Conservation (phyloP, 2,797 vertebrate genomes). For the Melanogrammus aeglefinus region DNA sequence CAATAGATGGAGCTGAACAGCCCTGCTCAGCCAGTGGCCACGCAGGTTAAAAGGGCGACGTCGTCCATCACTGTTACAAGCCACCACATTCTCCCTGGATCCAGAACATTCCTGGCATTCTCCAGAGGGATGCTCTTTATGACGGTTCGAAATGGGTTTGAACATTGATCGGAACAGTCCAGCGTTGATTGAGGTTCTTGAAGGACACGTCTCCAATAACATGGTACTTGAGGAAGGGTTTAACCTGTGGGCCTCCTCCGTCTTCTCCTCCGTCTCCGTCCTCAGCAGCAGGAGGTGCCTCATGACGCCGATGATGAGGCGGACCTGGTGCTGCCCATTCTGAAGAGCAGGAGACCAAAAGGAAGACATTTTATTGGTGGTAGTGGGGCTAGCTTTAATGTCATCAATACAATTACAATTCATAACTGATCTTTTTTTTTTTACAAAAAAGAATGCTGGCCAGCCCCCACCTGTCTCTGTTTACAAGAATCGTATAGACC, state of each 20-base stretch:
- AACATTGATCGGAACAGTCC: background rate
- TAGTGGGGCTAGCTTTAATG: background rate
- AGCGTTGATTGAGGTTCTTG: background rate
- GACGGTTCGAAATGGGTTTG: background rate
- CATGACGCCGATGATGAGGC: constrained; percentile 87
- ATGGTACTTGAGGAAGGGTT: constrained; percentile 38
- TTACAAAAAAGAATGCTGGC: no score
- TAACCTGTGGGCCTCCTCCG: constrained; percentile 95
- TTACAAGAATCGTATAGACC: no score
- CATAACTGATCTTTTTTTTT: no score
- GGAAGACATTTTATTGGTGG: background rate
- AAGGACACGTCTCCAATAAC: background rate
- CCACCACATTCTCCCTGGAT: constrained; percentile 24
- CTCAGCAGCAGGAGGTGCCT: constrained; percentile 89
- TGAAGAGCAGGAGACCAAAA: constrained; percentile 55
- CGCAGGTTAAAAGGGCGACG: constrained; percentile 34
- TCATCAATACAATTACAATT: no score
- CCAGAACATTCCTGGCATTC: constrained; percentile 53
- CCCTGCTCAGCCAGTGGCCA: constrained; percentile 23
- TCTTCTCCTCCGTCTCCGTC: constrained; percentile 91
- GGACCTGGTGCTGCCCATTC: constrained; percentile 90
- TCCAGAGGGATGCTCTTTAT: background rate
- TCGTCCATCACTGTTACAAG: constrained; percentile 46
- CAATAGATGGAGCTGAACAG: constrained; percentile 30
- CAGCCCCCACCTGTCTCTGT: no score